These are phyloP conservation scores for Anser brachyrhynchus DNA, from an alignment of 2,113 vertebrate species.

Conservation along the genomic window DNA sequence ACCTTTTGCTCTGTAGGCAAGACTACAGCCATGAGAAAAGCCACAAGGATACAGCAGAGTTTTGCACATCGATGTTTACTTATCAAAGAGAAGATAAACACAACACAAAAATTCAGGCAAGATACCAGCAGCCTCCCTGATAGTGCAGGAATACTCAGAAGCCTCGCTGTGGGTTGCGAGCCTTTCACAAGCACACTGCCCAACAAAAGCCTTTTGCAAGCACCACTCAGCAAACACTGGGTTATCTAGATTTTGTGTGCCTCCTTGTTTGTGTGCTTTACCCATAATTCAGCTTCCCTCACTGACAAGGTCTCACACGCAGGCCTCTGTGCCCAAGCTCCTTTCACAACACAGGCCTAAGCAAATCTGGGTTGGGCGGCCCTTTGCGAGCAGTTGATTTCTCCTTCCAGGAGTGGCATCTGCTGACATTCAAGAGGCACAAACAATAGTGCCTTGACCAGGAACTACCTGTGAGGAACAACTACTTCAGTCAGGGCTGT, in stretches of 20 bases:
- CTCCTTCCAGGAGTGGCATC: background rate
- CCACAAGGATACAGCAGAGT: background rate
- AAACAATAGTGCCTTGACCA: background rate
- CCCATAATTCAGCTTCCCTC: background rate
- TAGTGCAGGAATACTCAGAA: background rate
- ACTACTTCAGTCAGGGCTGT: background rate
- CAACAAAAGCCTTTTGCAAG: background rate
- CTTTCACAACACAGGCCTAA: background rate
- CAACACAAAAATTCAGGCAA: background rate
- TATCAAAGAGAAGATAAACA: conserved; percentile 23
- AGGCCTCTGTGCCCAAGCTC: background rate
- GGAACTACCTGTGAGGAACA: background rate
- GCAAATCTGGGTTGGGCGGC: background rate
- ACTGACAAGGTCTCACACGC: background rate
- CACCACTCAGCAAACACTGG: background rate
- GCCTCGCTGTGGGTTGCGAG: background rate
- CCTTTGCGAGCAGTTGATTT: background rate
- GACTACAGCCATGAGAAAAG: background rate
- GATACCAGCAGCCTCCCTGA: background rate
- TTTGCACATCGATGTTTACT: conserved; percentile 2
- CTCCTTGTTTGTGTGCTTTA: background rate
- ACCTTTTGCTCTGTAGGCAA: background rate
- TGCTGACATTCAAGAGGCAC: background rate
- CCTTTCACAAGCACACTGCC: background rate
- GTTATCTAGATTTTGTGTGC: background rate